Base-by-base conservation (phyloP, 2,888 invertebrate genomes). In the Notocelia uddmanniana region DNA sequence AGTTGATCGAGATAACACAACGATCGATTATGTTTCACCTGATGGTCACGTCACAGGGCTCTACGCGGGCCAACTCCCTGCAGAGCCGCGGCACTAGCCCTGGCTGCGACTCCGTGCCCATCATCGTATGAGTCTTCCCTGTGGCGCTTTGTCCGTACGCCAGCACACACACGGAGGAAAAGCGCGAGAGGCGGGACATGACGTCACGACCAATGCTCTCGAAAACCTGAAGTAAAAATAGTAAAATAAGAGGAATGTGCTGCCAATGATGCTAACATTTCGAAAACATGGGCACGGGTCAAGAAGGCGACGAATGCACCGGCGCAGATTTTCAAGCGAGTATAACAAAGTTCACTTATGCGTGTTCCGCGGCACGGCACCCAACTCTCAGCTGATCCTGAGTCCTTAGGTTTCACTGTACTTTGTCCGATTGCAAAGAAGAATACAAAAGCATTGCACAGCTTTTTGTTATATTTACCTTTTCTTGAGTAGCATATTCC, bases 61-160 rank as follows among this genome's bases (percentile, higher is more conserved):
- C 76, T 41, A 81, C 76, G 41, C 84, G 82, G 54, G 86, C 89
- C 34, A 94, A 80, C 5, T 88, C 90, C 26, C 80, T 81, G 75
- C 94, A 94, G 18, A 94, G 84, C 13, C 93, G 81, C 0, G 93
- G 92, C 68, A 92, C 85, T 10, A 94, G 79, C 0, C 93, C 94
- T 0, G 92, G 92, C 52, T 92, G 86, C 0, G 78, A 59, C 0
- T 89, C 89, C 0, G 93, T 86, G 0, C 97, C 97, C 95, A 96
- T 95, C 96, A 97, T 97, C 10, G 97, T 97, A 82, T 96, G 96
- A 0, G 96, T 97, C 87, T 97, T 97, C 26, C 97, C 97, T 0
- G 96, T 96, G 0, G 96, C 95, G 78, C 96, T 97, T 86, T 97
- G 97, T 0, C 97, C 97, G 80, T 97, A 97, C 0, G 97, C 96